Percentiles rank a stretch among this genome's conserved stretches.
These are phyloP conservation scores for Heliconius nattereri DNA, from an alignment of 1,140 invertebrate genomes.

Conservation along the genomic window DNA sequence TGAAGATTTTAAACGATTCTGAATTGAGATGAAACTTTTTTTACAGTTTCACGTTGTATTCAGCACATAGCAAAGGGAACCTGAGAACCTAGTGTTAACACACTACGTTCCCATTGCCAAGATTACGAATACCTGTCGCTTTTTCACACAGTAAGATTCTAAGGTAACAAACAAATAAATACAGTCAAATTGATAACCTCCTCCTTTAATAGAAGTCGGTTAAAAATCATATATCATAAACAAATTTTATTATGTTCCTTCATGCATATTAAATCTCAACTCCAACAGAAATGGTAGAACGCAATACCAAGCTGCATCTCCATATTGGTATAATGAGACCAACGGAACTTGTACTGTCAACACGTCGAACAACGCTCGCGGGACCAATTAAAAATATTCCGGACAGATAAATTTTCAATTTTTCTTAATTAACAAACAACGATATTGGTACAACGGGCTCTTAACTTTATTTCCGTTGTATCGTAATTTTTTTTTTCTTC, in stretches of 20 bases:
- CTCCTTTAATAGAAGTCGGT: no score
- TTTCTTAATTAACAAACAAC: slow-evolving; percentile 21
- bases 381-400: slow-evolving; percentile 33
- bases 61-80: no score
- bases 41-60: no score
- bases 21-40: no score
- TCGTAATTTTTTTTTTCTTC: not conserved
- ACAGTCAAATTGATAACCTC: no score
- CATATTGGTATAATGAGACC: slow-evolving; percentile 16
- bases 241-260: not conserved
- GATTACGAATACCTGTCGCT: no score
- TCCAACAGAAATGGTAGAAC: not conserved
- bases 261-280: not conserved
- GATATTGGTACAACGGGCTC: slow-evolving; percentile 3
- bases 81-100: no score
- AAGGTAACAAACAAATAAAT: no score
- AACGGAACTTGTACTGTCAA: slow-evolving; percentile 10
- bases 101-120: no score
- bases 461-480: not conserved
- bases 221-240: not conserved
- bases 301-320: not conserved
- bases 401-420: slow-evolving; percentile 24
- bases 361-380: slow-evolving; percentile 19
- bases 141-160: no score
- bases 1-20: no score